phyloP scores from a whole-genome alignment of 2,797 vertebrate genomes.

The Amblyopsis hoosieri region DNA sequence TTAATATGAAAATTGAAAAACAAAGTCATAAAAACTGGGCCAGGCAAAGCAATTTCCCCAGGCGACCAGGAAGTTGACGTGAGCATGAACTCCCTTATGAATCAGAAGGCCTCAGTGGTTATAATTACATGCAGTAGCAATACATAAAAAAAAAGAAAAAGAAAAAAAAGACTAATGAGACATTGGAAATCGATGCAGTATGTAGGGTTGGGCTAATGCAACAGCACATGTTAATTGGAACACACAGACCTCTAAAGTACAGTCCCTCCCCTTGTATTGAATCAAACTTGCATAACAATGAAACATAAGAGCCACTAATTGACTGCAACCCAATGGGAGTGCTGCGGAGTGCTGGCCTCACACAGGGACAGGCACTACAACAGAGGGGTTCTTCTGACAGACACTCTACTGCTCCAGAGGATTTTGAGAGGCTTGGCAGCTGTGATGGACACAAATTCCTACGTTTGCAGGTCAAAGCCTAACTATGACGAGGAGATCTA shows the following conservation, averaged over 20 bases:
- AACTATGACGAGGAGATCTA: constrained; percentile 34
- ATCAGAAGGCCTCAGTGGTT: constrained; percentile 40
- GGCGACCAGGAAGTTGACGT: constrained; percentile 50
- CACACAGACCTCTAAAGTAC: constrained; percentile 1
- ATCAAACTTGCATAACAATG: constrained; percentile 9
- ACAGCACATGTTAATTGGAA: constrained; percentile 23
- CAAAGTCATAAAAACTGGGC: constrained; percentile 44
- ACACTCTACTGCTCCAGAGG: constrained; percentile 40
- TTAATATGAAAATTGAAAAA: constrained; percentile 34
- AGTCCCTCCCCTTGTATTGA: constrained; percentile 6
- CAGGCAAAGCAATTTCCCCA: constrained; percentile 45
- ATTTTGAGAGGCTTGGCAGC: constrained; percentile 49
- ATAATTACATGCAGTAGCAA: constrained; percentile 44
- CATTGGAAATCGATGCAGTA: constrained; percentile 46
- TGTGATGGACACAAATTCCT: constrained; percentile 58
- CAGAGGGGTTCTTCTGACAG: constrained; percentile 37
- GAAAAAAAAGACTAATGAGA: constrained; percentile 41
- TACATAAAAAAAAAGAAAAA: constrained; percentile 11
- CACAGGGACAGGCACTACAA: constrained; percentile 40
- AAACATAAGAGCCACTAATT: constrained; percentile 9
- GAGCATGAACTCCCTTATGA: constrained; percentile 39
- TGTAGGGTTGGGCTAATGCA: constrained; percentile 25
- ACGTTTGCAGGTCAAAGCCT: constrained; percentile 59
- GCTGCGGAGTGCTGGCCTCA: constrained; percentile 34
- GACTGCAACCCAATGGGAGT: constrained; percentile 31